Base-by-base conservation (phyloP, 2,888 invertebrate species). In the Cancer borealis region DNA sequence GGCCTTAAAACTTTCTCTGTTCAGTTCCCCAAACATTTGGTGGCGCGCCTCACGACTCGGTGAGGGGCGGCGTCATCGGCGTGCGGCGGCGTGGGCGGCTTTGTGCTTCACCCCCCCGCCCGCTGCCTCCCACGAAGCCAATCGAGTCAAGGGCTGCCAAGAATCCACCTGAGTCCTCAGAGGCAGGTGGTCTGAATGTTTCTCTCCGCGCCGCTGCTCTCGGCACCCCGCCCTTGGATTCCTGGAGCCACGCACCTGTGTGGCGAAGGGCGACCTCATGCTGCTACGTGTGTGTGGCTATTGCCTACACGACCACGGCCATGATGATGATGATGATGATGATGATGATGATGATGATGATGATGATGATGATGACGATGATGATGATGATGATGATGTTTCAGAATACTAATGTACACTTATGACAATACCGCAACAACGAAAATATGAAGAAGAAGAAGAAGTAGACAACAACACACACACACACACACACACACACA, bases 1-100 rank as follows among this genome's bases (percentile, higher is more conserved):
- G 39, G 84, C 39, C 39, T 84, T 39, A 84, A 84, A 84, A 84
- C 84, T 84, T 84, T 84, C 39, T 84, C 84, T 84, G 84, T 84
- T 84, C 84, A 84, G 73, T n/a, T 84, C 39, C 84, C 84, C 84
- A 84, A 84, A 84, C 84, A 84, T 84, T 84, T 84, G 39, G 39
- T 39, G 84, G 39, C 39, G 84, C 84, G 84, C 84, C 84, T 84
- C 84, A 84, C 39, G 84, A 84, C 84, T 39, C 14, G 84, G 39
- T 84, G 84, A 84, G 30, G 17, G 84, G 30, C 84, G 84, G 84
- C 30, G 39, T n/a, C 73, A 26, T 73, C 26, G 73, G 26, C 10
- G 26, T 26, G 73, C 26, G 26, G 73, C 26, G 73, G 73, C 73
- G 26, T 73, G 73, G 10, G 84, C 84, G 84, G 84, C 84, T 39